phyloP scores from a whole-genome alignment of 2,888 invertebrate genomes.

The Acholoe squamosa region DNA sequence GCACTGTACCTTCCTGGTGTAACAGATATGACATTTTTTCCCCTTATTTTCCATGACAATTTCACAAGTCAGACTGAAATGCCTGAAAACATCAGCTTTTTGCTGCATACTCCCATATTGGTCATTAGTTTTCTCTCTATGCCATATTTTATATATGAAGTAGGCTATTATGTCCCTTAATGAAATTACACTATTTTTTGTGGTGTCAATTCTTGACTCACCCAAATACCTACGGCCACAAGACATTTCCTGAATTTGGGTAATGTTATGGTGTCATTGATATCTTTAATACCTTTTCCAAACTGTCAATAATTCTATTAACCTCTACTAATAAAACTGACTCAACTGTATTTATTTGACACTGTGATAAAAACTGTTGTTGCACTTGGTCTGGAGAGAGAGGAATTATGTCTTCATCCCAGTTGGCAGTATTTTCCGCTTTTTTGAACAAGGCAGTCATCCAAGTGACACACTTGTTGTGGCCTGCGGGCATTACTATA shows the following conservation, averaged over 20 bases:
- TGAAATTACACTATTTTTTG: slow-evolving; percentile 49
- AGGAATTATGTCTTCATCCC: background rate
- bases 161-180: slow-evolving; percentile 68
- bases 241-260: slow-evolving; percentile 68
- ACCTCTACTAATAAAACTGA: background rate
- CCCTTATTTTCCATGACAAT: slow-evolving; percentile 68
- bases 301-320: slow-evolving; percentile 67
- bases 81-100: slow-evolving; percentile 68
- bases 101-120: slow-evolving; percentile 61
- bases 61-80: slow-evolving; percentile 67
- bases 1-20: slow-evolving; percentile 70
- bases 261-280: slow-evolving; percentile 66
- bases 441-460: slow-evolving; percentile 52
- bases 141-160: too few relatives aligned
- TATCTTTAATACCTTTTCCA: slow-evolving; percentile 69
- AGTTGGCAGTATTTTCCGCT: slow-evolving; percentile 61
- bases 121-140: too few relatives aligned
- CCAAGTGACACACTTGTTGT: slow-evolving; percentile 59
- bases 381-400: too few relatives aligned
- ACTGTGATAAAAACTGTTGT: too few relatives aligned
- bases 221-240: slow-evolving; percentile 66
- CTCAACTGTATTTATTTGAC: too few relatives aligned
- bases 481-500: slow-evolving; percentile 63
- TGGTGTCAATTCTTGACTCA: slow-evolving; percentile 63
- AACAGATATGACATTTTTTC: slow-evolving; percentile 69